Evolutionary conservation across 2,888 invertebrate species (phyloP).

Genomic region (Tortricodes alternella): DNA sequence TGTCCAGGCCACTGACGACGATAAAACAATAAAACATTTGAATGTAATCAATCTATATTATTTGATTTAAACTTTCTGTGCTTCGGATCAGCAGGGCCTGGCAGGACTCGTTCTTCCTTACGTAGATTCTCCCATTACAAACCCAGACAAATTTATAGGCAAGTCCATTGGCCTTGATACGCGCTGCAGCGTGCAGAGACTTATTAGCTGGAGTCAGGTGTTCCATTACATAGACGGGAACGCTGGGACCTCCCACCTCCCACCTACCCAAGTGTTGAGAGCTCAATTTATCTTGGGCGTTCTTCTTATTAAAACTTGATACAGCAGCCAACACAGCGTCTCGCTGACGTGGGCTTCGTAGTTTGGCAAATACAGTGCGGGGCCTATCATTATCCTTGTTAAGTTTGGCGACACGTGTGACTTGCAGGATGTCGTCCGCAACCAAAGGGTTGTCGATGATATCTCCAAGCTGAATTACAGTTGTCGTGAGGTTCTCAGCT

Average conservation of each 20-base stretch:
- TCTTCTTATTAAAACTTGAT: conserved; percentile 32
- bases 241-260: conserved; percentile 28
- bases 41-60: no score
- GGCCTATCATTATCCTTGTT: conserved; percentile 31
- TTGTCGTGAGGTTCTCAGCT: conserved; percentile 29
- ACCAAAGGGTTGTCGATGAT: conserved; percentile 22
- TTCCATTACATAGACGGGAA: conserved; percentile 36
- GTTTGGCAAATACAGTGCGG: conserved; percentile 32
- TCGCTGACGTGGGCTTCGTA: conserved; percentile 32
- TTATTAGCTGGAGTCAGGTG: conserved; percentile 38
- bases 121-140: conserved; percentile 36
- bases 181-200: conserved; percentile 39
- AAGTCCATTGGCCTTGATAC: conserved; percentile 35
- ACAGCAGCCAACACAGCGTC: conserved; percentile 34
- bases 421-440: conserved; percentile 27
- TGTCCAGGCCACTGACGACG: background rate
- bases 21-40: background rate
- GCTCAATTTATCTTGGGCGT: conserved; percentile 31
- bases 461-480: conserved; percentile 23
- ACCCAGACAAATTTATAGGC: conserved; percentile 40
- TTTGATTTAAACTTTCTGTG: background rate
- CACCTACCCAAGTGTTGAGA: conserved; percentile 35
- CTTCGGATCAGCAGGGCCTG: background rate
- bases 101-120: conserved; percentile 4
- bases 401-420: conserved; percentile 36